Evolutionary conservation across 2,113 vertebrate species (phyloP).

Genomic region (Myotis davidii): DNA sequence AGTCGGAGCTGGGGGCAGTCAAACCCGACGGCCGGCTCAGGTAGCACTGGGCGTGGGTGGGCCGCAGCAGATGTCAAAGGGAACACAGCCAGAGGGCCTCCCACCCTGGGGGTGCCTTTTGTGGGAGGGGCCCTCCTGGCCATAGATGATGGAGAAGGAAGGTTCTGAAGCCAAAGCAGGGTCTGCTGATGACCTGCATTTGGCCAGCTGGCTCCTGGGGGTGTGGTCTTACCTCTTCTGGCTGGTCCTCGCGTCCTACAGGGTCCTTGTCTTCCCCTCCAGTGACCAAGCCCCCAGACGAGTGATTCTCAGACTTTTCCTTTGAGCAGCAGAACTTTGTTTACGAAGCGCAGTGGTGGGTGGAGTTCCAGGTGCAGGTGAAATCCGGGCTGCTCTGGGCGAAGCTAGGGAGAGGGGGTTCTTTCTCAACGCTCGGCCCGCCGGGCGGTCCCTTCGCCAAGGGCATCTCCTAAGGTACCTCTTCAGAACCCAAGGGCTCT

Average conservation of each 20-base stretch:
- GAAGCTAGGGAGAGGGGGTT: background rate
- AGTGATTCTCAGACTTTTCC: conserved; percentile 44
- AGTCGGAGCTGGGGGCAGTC: conserved; percentile 92
- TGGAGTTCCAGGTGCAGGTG: background rate
- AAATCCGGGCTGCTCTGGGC: background rate
- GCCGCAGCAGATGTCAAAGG: conserved; percentile 60
- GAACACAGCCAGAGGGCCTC: conserved; percentile 77
- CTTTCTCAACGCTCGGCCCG: background rate
- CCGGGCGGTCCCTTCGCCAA: fast-evolving
- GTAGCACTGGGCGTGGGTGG: conserved; percentile 87
- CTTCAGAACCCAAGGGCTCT: conserved; percentile 57
- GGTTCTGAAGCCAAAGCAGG: background rate
- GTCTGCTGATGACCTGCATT: background rate
- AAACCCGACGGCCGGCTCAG: conserved; percentile 94
- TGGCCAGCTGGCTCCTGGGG: background rate
- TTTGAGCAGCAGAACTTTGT: conserved; percentile 49
- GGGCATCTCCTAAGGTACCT: conserved; percentile 35
- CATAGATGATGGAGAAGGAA: background rate
- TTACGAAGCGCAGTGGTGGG: background rate
- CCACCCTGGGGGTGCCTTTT: background rate
- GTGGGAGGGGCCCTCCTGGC: background rate
- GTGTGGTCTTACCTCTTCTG: conserved; percentile 31
- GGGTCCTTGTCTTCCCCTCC: background rate
- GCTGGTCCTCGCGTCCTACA: background rate
- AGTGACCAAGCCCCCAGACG: background rate